Base-by-base conservation (phyloP, 2,113 vertebrate species). In the Callocephalon fimbriatum region DNA sequence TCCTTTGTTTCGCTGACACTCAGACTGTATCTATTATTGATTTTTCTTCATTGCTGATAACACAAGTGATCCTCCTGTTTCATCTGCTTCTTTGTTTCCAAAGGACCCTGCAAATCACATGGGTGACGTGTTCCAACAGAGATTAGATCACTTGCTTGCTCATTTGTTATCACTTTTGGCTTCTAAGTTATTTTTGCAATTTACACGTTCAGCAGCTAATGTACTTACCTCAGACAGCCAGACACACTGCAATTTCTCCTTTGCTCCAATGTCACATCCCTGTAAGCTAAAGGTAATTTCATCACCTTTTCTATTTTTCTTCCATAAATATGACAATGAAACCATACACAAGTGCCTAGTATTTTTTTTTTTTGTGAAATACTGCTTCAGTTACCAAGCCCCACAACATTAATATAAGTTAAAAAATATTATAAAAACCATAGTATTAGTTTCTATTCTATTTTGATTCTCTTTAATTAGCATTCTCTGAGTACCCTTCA, bases 31-130 rank as follows among this genome's bases (percentile, higher is more conserved):
- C 96, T 94, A 31, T 86, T 97, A 97, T 90, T 97, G 96, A 97
- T 98, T 97, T 96, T 97, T 92, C 93, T 93, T 75, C 50, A 56
- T 50, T 95, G 74, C 93, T 96, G 88, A 96, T 97, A 88, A 62
- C 87, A 85, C 72, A 95, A 94, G 83, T 73, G 37, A 38, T 90
- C 27, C 90, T 97, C 74, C 54, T 54, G 66, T 35, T 95, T 92
- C 80, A 82, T 90, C 56, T 95, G n/a, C 80, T 75, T 67, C 74
- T 96, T 95, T 97, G 81, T 97, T 95, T 96, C 77, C 85, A 80
- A 75, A 81, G 20, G 32, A 47, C 73, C 76, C 61, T 94, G 73
- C 17, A 97, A 97, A 94, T 76, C 53, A 48, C 70, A 61, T 19
- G 63, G 77, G 76, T 38, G 61, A 94, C 86, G 29, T 77, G 92